phyloP scores from a whole-genome alignment of 1,140 invertebrate species.

The Drosophila cardini region DNA sequence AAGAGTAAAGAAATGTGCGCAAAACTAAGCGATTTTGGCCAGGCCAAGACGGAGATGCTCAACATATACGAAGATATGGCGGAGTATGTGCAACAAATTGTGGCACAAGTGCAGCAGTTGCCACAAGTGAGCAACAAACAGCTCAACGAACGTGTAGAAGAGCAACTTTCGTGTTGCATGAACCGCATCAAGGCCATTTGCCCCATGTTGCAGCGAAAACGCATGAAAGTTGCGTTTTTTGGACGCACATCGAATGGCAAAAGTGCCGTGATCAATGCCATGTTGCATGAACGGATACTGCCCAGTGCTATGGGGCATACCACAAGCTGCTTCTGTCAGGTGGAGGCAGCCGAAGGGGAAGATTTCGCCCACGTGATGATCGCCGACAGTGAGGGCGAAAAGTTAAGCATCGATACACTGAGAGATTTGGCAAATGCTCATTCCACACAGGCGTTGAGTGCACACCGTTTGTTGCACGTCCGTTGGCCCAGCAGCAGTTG shows the following conservation, averaged over 20 bases:
- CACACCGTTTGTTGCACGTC: conserved; percentile 91
- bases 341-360: conserved; percentile 93
- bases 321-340: conserved; percentile 99
- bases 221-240: conserved; percentile 99
- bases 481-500: conserved; percentile 98
- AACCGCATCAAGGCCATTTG: conserved; percentile 96
- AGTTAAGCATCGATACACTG: conserved; percentile 87
- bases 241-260: conserved; percentile 99
- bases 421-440: conserved; percentile 95
- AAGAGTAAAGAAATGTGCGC: conserved; percentile 21
- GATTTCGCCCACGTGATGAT: conserved; percentile 91
- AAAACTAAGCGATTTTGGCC: conserved; percentile 86
- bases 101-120: conserved; percentile 5
- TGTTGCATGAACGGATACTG: conserved; percentile 98
- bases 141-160: conserved; percentile 73
- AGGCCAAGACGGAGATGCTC: conserved; percentile 86
- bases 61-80: conserved; percentile 61
- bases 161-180: conserved; percentile 89
- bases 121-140: conserved; percentile 80
- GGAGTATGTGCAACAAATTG: conserved; percentile 18
- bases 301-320: conserved; percentile 99
- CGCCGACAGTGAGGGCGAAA: conserved; percentile 86
- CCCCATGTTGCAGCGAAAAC: conserved; percentile 96
- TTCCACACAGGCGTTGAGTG: conserved; percentile 88
- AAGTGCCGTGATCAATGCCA: conserved; percentile 99